phyloP scores from a whole-genome alignment of 2,113 vertebrate species.

The Ailuropoda melanoleuca region DNA sequence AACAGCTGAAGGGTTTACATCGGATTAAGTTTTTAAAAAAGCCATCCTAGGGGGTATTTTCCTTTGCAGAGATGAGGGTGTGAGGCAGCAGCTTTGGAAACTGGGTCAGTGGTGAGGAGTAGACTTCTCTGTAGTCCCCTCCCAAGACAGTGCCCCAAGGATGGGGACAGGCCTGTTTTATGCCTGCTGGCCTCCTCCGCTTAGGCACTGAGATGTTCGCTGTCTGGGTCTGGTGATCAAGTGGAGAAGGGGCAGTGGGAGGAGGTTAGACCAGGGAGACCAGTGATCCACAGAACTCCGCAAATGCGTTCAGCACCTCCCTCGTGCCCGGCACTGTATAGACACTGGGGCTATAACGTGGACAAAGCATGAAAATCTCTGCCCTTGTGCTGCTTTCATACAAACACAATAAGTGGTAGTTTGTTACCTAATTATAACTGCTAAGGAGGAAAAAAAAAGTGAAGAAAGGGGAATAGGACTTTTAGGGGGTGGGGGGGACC shows the following conservation, averaged over 20 bases:
- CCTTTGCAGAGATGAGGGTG: background rate
- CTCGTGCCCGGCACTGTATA: background rate
- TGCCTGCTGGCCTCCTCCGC: background rate
- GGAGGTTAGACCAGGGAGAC: background rate
- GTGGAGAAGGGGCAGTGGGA: background rate
- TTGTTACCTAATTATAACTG: background rate
- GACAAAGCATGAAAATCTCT: background rate
- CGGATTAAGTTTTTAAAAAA: conserved; percentile 51
- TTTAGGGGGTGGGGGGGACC: fast-evolving
- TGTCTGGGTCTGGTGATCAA: background rate
- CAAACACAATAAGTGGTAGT: background rate
- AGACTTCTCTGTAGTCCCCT: background rate
- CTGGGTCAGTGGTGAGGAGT: background rate
- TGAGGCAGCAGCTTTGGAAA: background rate
- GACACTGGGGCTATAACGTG: background rate
- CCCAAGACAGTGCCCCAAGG: background rate
- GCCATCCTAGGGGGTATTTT: conserved; percentile 36
- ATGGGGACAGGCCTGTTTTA: background rate
- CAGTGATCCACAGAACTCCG: background rate
- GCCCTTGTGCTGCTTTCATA: background rate
- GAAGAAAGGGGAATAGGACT: background rate
- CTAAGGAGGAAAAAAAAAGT: background rate
- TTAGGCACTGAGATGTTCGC: background rate
- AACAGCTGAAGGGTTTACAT: conserved; percentile 72
- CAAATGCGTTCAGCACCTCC: too few species aligned